Conservation (phyloP, 2,888 invertebrate genomes). For the Aphidoletes aphidimyza region DNA sequence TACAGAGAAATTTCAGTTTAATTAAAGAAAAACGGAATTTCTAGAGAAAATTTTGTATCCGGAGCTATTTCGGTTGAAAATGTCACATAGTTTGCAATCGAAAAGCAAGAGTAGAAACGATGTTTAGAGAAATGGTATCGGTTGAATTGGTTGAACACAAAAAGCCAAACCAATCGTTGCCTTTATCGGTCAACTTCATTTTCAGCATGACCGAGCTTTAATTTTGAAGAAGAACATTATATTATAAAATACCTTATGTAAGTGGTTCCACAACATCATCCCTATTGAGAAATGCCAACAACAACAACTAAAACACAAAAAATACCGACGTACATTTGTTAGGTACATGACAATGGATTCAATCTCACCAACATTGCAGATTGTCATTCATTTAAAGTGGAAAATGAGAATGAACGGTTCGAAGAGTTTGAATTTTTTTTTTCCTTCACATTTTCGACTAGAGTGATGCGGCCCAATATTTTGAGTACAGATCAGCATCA, state of each 20-base stretch:
- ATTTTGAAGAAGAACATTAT: not conserved
- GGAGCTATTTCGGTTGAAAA: too few relatives aligned
- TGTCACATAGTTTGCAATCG: not conserved
- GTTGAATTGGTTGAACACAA: not conserved
- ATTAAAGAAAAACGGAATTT: too few relatives aligned
- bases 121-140: not conserved
- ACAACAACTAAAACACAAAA: too few relatives aligned
- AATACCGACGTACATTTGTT: not conserved
- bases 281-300: too few relatives aligned
- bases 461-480: too few relatives aligned
- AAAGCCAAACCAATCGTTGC: not conserved
- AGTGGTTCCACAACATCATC: not conserved
- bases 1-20: too few relatives aligned
- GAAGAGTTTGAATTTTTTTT: too few relatives aligned
- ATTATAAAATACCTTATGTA: conserved; percentile 28
- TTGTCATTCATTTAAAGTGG: not conserved
- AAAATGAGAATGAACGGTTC: not conserved
- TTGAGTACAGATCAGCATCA: too few relatives aligned
- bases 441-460: too few relatives aligned
- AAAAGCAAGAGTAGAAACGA: not conserved
- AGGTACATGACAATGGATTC: not conserved
- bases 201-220: conserved; percentile 19
- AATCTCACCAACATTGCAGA: not conserved
- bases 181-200: conserved; percentile 2
- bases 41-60: too few relatives aligned